phyloP scores from a whole-genome alignment of 2,113 vertebrate genomes.

The Monopterus albus region DNA sequence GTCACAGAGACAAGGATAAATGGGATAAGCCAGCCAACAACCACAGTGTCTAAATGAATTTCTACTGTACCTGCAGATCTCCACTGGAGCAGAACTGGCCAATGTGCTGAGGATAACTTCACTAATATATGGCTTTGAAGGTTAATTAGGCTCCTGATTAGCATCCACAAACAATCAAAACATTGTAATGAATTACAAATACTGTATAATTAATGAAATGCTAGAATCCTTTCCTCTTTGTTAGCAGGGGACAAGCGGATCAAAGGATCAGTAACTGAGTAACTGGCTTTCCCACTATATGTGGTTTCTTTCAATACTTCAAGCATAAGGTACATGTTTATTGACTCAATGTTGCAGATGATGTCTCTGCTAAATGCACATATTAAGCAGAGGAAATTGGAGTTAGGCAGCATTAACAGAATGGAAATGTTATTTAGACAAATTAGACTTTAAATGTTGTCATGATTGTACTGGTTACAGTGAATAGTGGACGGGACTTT shows the following conservation, averaged over 20 bases:
- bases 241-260: conserved; percentile 34
- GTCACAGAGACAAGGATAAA: background rate
- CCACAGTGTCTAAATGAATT: background rate
- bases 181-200: conserved; percentile 21
- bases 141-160: conserved; percentile 41
- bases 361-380: conserved; percentile 2
- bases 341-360: conserved; percentile 30
- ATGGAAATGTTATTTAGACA: background rate
- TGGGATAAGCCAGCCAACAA: background rate
- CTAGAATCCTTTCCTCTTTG: background rate
- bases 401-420: background rate
- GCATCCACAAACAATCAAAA: conserved; percentile 28
- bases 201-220: conserved; percentile 26
- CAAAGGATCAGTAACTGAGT: conserved; percentile 21
- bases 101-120: conserved; percentile 8
- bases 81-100: background rate
- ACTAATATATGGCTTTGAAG: conserved; percentile 41
- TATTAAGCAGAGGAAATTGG: conserved; percentile 20
- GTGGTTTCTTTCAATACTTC: conserved; percentile 26
- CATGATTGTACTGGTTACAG: no score
- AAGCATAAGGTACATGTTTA: conserved; percentile 28
- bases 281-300: conserved; percentile 30
- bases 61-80: conserved; percentile 4
- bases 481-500: no score
- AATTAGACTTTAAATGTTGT: conserved; percentile 3